Evolutionary conservation across 2,113 vertebrate genomes (phyloP), one percentile per base, ranked within the genome.

Genomic region (Fulmarus glacialis): DNA sequence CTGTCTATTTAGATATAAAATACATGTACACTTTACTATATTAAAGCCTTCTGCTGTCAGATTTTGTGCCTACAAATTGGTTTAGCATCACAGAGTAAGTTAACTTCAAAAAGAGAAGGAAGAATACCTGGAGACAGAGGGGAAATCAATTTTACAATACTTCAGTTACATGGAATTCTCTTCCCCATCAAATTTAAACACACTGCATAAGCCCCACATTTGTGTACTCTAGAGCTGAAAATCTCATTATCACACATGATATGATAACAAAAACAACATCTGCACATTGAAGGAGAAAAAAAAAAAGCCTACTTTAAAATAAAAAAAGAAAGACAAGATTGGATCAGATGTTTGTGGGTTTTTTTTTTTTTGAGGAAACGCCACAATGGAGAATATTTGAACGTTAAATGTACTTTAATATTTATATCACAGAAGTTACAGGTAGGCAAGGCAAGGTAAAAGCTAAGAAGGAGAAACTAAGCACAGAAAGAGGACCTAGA

Each of bases 371-470:
- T 38, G 22, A 63, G 40, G 45, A 71, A 67, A 60, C 26, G 53
- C 5, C 16, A 24, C 12, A 42, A 23, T 5, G 11, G 14, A 18
- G 20, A 64, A 58, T 42, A 82, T 58, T 67, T 89, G n/a, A 40
- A 82, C 94, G 52, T 85, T 92, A 74, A 87, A 91, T 59, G 29
- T 70, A 56, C 60, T 80, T 86, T 71, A 92, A 92, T 89, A 70
- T 93, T 94, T 95, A 80, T 87, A 94, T 96, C 14, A 91, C 74
- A 88, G 90, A 97, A 78, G 59, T 94, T 97, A 88, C 53, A 97
- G 78, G 50, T 90, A 92, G 78, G 77, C 43, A 97, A 96, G 75
- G 50, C 62, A 77, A 96, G 75, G 50, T 59, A 77, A 93, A 94
- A 89, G 82, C 24, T 83, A 89, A 74, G 89, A 95, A 92, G 68